These are phyloP conservation scores for Heliconius ethilla DNA, from an alignment of 2,888 invertebrate genomes.

Conservation along the genomic window DNA sequence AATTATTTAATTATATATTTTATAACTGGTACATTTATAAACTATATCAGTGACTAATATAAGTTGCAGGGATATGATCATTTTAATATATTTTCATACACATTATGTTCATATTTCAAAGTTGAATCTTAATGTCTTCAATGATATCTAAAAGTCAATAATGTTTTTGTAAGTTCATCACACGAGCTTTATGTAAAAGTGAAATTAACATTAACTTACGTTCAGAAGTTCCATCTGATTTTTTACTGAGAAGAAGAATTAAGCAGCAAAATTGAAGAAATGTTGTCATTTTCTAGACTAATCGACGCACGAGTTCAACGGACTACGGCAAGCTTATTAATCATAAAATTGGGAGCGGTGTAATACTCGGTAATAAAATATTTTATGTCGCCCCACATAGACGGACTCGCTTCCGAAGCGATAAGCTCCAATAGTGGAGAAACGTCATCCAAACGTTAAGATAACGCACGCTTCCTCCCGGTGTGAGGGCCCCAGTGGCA, in stretches of 20 bases:
- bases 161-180: background rate
- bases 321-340: slow-evolving; percentile 55
- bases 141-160: background rate
- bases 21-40: no score
- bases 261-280: slow-evolving; percentile 50
- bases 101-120: background rate
- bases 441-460: slow-evolving; percentile 30
- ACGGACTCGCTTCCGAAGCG: slow-evolving; percentile 62
- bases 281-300: slow-evolving; percentile 54
- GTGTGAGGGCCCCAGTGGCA: slow-evolving; percentile 6
- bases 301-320: slow-evolving; percentile 59
- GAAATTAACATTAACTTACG: slow-evolving; percentile 32
- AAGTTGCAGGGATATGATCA: no score
- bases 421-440: slow-evolving; percentile 54
- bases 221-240: slow-evolving; percentile 54
- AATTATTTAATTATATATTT: background rate
- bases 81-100: no score
- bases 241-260: slow-evolving; percentile 48
- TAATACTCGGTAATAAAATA: slow-evolving; percentile 57
- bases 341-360: slow-evolving; percentile 56
- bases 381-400: slow-evolving; percentile 61
- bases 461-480: slow-evolving; percentile 33
- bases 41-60: no score
- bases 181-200: slow-evolving; percentile 3
- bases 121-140: background rate